Conservation (phyloP, 2,113 vertebrate species). For the Paralichthys olivaceus region DNA sequence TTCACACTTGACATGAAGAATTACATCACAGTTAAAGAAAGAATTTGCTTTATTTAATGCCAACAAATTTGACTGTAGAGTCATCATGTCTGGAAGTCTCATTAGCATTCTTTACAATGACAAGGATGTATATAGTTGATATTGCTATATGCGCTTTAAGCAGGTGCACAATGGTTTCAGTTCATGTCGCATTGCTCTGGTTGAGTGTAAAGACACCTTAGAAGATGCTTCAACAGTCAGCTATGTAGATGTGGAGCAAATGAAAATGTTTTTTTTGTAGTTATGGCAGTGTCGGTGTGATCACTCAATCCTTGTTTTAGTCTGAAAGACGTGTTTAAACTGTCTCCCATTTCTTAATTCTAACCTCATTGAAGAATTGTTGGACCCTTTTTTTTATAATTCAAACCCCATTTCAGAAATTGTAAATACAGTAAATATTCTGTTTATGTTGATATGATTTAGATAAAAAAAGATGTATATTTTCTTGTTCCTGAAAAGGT, state of each 20-base stretch:
- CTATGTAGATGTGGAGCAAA: too few relatives aligned
- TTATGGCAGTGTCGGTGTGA: not conserved
- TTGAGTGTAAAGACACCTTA: too few relatives aligned
- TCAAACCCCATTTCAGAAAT: not conserved
- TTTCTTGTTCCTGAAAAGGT: slow-evolving; percentile 15
- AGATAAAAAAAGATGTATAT: slow-evolving; percentile 1
- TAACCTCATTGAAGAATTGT: not conserved
- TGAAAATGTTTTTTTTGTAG: too few relatives aligned
- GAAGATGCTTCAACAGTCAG: not conserved
- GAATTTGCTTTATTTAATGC: not conserved
- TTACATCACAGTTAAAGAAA: too few relatives aligned
- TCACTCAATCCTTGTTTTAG: not conserved
- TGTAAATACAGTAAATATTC: not conserved
- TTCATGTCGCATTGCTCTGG: too few relatives aligned
- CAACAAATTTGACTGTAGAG: too few relatives aligned
- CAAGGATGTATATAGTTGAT: not conserved
- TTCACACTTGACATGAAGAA: too few relatives aligned
- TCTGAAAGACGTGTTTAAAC: not conserved
- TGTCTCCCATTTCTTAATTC: not conserved
- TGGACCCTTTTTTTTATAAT: not conserved
- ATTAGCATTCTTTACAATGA: too few relatives aligned
- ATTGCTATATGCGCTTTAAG: too few relatives aligned
- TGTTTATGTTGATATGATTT: not conserved
- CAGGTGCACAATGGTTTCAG: too few relatives aligned
- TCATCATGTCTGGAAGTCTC: too few relatives aligned